Base-by-base conservation (phyloP, 2,888 invertebrate species). In the Eristalis intricaria region DNA sequence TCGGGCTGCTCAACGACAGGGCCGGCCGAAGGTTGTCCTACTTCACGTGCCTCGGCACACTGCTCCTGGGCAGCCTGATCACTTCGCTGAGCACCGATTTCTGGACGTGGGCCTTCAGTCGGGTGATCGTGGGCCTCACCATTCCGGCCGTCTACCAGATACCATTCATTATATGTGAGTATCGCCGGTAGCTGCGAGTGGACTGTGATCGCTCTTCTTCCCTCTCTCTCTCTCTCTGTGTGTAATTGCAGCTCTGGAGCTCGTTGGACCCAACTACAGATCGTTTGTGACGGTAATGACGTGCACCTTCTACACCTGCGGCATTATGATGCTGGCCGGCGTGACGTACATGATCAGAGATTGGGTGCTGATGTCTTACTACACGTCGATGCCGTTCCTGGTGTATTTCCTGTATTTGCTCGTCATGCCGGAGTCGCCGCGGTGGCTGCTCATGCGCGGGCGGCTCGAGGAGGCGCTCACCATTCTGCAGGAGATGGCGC, bases 121-220 rank as follows among this genome's bases (percentile, higher is more conserved):
- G 98, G 88, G 94, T 96, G 22, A 94, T 97, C 66, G 98, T 98
- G n/a, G 98, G 98, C 3, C 93, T 98, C 7, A 97, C 98, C 0
- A 97, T 98, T 90, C 98, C 98, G 4, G 98, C 98, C 0, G 96
- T 98, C 58, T 98, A 98, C 93, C 98, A 98, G 93, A 98, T 98
- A 92, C 98, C 98, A 0, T 98, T 98, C 92, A 98, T 98, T 83
- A 98, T 98, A 91, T 97, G 98, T 98, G 94, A 95, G 96, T 94
- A 91, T 26, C 7, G 8, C 10, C 22, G 65, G 60, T 23, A 10
- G 60, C 11, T 19, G 43, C 19, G 19, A 50, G 50, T 19, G 50
- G 5, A 43, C 43, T 4, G 15, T n/a, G 15, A n/a, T 43, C 26
- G 1, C 26, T 43, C n/a, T 50, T 19, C n/a, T 29, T 74, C 22